Conservation (phyloP, 1,140 invertebrate species). For the Drosophila busckii region DNA sequence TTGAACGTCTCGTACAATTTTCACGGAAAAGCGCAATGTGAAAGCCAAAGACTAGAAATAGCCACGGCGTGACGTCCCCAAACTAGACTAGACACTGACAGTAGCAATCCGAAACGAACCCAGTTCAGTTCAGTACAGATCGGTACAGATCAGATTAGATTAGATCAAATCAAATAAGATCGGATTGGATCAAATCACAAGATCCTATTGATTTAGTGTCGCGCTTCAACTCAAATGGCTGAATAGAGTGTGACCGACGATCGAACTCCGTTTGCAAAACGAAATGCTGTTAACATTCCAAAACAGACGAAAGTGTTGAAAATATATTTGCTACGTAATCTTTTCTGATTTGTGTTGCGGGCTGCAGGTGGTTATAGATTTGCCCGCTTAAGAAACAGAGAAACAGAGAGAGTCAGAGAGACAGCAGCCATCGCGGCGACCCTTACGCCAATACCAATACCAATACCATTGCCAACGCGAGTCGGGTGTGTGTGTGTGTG, state of each 20-base stretch:
- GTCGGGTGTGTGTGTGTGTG: slow-evolving; percentile 4
- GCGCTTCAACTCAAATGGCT: not conserved
- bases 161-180: slow-evolving; percentile 3
- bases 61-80: slow-evolving; percentile 69
- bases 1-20: slow-evolving; percentile 72
- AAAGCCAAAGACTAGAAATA: slow-evolving; percentile 77
- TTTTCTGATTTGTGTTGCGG: not conserved
- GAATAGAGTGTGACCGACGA: too few relatives aligned
- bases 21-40: slow-evolving; percentile 74
- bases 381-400: not conserved
- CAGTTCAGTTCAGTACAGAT: slow-evolving; percentile 31
- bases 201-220: slow-evolving; percentile 2
- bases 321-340: slow-evolving; percentile 11
- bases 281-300: slow-evolving; percentile 45
- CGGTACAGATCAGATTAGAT: slow-evolving; percentile 7
- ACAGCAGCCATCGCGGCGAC: too few relatives aligned
- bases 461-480: slow-evolving; percentile 15
- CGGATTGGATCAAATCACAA: slow-evolving; percentile 7
- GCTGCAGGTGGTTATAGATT: slow-evolving; percentile 25
- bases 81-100: slow-evolving; percentile 53
- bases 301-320: slow-evolving; percentile 32
- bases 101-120: slow-evolving; percentile 55
- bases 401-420: too few relatives aligned
- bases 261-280: slow-evolving; percentile 17
- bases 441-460: too few relatives aligned